These are phyloP conservation scores for Mesorhabditis sp. DNA, from an alignment of 2,888 invertebrate species.

Conservation along the genomic window DNA sequence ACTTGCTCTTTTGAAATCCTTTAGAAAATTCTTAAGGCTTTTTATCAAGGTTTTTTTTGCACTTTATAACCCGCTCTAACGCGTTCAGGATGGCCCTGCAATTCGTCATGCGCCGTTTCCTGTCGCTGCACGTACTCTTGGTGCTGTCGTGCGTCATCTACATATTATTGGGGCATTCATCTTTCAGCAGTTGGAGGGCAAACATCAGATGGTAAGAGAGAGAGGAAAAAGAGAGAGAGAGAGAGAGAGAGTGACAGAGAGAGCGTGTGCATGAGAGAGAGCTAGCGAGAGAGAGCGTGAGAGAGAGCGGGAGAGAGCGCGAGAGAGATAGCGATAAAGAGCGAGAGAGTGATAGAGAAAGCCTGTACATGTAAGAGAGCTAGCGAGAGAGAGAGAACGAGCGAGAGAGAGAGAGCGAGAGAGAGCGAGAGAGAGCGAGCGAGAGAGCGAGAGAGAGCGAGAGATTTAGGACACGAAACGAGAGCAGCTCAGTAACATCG, in stretches of 20 bases:
- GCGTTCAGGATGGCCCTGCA: conserved; percentile 16
- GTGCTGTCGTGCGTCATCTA: conserved; percentile 44
- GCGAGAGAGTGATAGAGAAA: conserved; percentile 18
- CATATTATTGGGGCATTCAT: conserved; percentile 42
- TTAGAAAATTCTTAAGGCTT: background rate
- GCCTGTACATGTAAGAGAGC: conserved; percentile 17
- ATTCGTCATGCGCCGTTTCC: conserved; percentile 31
- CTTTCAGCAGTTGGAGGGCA: conserved; percentile 32
- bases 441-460: conserved; percentile 14
- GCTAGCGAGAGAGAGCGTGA: conserved; percentile 18
- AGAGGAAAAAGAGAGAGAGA: conserved; percentile 8
- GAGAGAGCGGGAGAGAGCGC: conserved; percentile 12
- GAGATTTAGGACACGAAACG: conserved; percentile 23
- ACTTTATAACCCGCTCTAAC: too few species aligned
- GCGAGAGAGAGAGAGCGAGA: conserved; percentile 21
- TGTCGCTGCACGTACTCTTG: conserved; percentile 48
- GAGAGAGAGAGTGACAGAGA: conserved; percentile 11
- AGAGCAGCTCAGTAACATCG: conserved; percentile 38
- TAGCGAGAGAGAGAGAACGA: conserved; percentile 17
- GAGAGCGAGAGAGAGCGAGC: conserved; percentile 19
- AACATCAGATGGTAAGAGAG: conserved; percentile 27
- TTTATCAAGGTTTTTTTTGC: background rate
- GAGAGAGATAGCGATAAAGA: conserved; percentile 21
- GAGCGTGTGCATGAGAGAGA: conserved; percentile 16
- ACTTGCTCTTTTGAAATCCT: background rate